Conservation (phyloP, 1,140 invertebrate species). For the Euwallacea fornicatus region DNA sequence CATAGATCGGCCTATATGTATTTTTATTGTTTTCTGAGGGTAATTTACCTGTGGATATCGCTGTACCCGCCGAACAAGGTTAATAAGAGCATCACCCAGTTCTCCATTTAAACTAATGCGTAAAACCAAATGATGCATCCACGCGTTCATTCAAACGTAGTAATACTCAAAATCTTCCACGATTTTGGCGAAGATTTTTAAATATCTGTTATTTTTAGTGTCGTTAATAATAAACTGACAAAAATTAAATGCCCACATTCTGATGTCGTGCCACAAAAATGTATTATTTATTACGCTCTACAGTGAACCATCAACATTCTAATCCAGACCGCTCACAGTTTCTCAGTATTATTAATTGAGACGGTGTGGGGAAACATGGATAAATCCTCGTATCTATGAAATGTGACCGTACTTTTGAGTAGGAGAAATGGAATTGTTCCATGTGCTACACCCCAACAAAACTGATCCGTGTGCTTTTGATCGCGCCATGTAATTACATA, state of each 20-base stretch:
- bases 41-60: no score
- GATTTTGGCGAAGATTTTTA: neutral
- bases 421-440: neutral
- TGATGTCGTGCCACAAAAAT: slow-evolving; percentile 22
- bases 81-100: no score
- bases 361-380: neutral
- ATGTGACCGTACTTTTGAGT: neutral
- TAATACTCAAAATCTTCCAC: neutral
- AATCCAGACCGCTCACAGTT: neutral
- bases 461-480: slow-evolving; percentile 6
- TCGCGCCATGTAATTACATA: slow-evolving; percentile 10
- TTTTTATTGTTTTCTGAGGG: no score
- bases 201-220: slow-evolving; percentile 17
- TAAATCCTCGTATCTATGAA: neutral
- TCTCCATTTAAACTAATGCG: no score
- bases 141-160: neutral
- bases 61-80: no score
- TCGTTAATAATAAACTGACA: slow-evolving; percentile 18
- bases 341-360: no score
- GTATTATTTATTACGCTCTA: slow-evolving; percentile 12
- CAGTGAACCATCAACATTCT: slow-evolving; percentile 2
- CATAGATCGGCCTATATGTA: no score
- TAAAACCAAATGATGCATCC: no score
- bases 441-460: neutral
- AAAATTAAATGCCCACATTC: slow-evolving; percentile 21